A percentile compares a stretch with the other conserved stretches of the same genome.
These are phyloP conservation scores for Phylloscopus trochiloides DNA, from an alignment of 2,113 vertebrate species.

Conservation along the genomic window DNA sequence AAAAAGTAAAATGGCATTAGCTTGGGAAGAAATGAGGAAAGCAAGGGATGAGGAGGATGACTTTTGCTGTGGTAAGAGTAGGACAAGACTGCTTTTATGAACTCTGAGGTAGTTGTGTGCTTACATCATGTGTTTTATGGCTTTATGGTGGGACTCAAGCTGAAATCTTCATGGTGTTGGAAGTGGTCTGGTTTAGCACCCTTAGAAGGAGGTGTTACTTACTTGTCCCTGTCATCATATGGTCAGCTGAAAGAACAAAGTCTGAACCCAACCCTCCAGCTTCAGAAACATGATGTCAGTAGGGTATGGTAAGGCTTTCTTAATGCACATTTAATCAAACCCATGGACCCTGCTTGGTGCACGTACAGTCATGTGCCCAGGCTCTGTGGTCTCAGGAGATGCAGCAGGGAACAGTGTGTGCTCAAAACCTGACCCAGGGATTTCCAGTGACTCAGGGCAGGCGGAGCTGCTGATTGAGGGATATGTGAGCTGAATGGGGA, in stretches of 20 bases:
- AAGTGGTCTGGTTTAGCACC: background rate
- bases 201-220: background rate
- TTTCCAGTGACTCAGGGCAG: background rate
- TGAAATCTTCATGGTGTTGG: background rate
- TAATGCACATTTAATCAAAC: background rate
- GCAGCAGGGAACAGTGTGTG: background rate
- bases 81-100: background rate
- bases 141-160: background rate
- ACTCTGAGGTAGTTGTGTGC: background rate
- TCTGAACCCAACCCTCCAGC: background rate
- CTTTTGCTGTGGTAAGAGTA: background rate
- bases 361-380: rapidly evolving
- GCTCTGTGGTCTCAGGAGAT: background rate
- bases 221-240: background rate
- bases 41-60: background rate
- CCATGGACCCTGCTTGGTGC: background rate
- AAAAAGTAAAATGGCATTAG: background rate
- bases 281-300: background rate
- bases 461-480: background rate
- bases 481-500: background rate
- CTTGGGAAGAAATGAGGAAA: background rate
- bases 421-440: background rate
- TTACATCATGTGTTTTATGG: background rate
- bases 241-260: background rate
- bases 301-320: background rate